Base-by-base conservation (phyloP, 2,113 vertebrate genomes). In the Phocoena phocoena region DNA sequence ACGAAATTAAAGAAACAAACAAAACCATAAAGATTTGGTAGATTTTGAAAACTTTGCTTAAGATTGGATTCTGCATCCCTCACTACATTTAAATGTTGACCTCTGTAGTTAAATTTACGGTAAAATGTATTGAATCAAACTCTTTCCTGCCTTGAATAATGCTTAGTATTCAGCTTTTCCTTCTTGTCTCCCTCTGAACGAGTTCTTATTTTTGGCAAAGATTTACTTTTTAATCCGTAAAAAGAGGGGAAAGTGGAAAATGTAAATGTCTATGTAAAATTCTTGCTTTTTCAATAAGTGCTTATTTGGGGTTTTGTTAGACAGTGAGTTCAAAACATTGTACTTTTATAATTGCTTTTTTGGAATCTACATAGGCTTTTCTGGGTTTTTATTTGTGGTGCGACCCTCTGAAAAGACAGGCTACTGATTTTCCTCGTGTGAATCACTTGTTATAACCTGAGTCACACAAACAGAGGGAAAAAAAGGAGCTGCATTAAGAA, bases 71-170 rank as follows among this genome's bases (percentile, higher is more conserved):
- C 74, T 84, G 88, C 98, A 97, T 85, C 41, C 74, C 95, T 98
- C 93, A 44, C 47, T 87, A 97, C 95, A 95, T 96, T 93, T 97
- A 96, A 98, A 97, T 96, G 85, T 96, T 96, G 95, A 97, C 94
- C 94, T 92, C 85, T 0, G 21, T 88, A 97, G 88, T 97, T 98
- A 98, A 98, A 98, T 97, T 98, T 98, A 97, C 97, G 92, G 82
- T 97, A 98, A 98, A 98, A 97, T 90, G 91, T 74, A 94, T 94
- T 95, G 97, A 98, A 98, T 98, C 88, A 96, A 98, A 65, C 80
- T 79, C 71, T 97, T 95, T 47, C 71, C 97, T 96, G 73, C 91
- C 85, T 98, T 96, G 41, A 97, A 95, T 96, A 96, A 86, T 33
- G 96, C 92, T 96, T 96, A 92, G 82, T 73, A 88, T 97, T 88